Conservation (phyloP, 1,140 invertebrate species). For the Paraescarpia echinospica region DNA sequence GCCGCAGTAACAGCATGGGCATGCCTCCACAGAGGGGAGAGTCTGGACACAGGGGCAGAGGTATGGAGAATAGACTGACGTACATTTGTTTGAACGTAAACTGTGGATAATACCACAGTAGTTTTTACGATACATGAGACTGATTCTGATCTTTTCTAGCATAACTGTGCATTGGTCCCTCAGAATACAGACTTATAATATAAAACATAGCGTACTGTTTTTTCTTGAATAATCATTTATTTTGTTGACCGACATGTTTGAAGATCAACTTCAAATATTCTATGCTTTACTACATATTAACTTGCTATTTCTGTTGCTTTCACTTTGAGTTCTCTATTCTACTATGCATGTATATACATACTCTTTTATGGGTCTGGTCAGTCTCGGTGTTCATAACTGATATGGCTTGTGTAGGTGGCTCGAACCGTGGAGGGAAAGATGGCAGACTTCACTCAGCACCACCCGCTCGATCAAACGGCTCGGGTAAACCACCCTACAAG, state of each 20-base stretch:
- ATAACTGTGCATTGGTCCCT: too few species aligned
- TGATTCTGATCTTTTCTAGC: too few species aligned
- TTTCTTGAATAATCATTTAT: too few species aligned
- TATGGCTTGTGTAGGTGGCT: background rate
- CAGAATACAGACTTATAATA: too few species aligned
- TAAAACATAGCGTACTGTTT: too few species aligned
- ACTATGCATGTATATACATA: too few species aligned
- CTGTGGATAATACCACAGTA: background rate
- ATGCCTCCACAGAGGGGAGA: background rate
- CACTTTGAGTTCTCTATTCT: too few species aligned
- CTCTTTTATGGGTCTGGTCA: background rate
- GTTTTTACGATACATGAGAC: too few species aligned
- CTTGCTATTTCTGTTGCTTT: too few species aligned
- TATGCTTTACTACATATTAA: too few species aligned
- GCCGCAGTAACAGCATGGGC: conserved; percentile 9
- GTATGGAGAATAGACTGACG: background rate
- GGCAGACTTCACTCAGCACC: background rate
- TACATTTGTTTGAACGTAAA: background rate
- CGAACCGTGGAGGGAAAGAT: background rate
- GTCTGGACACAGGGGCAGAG: background rate
- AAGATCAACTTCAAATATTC: too few species aligned
- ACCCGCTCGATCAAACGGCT: background rate
- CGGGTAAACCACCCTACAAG: background rate
- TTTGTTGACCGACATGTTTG: too few species aligned
- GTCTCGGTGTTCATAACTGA: background rate